Conservation (phyloP, 2,888 invertebrate genomes). For the Prostheceraeus crozeri region DNA sequence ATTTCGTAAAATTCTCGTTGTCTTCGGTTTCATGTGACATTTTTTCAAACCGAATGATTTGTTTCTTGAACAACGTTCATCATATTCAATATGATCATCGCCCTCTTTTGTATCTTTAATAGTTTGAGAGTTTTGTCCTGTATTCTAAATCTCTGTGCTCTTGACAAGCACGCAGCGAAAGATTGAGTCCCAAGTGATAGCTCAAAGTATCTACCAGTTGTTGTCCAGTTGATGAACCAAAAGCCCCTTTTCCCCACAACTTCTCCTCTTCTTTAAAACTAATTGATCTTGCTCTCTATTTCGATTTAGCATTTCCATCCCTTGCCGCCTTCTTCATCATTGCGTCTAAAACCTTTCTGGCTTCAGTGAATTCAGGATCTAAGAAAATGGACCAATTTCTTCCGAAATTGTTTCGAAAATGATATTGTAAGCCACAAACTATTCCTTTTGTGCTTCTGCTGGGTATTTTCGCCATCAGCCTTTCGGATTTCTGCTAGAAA, state of each 20-base stretch:
- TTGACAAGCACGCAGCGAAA: slow-evolving; percentile 14
- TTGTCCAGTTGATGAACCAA: slow-evolving; percentile 7
- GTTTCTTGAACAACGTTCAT: slow-evolving; percentile 22
- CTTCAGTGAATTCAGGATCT: slow-evolving; percentile 11
- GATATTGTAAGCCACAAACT: background rate
- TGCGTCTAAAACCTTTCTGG: slow-evolving; percentile 6
- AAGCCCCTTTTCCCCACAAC: slow-evolving; percentile 16
- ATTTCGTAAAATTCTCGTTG: slow-evolving; percentile 21
- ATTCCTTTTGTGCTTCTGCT: too few relatives aligned
- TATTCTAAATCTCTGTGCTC: slow-evolving; percentile 25
- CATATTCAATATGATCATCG: slow-evolving; percentile 15
- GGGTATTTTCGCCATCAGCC: slow-evolving; percentile 11
- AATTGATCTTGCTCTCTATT: slow-evolving; percentile 7
- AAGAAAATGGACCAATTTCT: slow-evolving; percentile 14
- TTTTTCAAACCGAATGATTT: slow-evolving; percentile 23
- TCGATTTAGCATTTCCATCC: slow-evolving; percentile 15
- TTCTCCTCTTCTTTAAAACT: slow-evolving; percentile 7
- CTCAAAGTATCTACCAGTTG: slow-evolving; percentile 10
- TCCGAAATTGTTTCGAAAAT: slow-evolving; percentile 11
- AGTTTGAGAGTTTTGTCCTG: too few relatives aligned
- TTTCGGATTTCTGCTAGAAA: slow-evolving; percentile 21
- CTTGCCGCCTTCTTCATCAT: slow-evolving; percentile 16
- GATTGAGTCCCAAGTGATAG: slow-evolving; percentile 5
- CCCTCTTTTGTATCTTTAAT: too few relatives aligned
- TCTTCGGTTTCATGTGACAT: slow-evolving; percentile 11